A percentile compares a stretch with the other conserved stretches of the same genome.
These are phyloP conservation scores for Crematogaster levior DNA, from an alignment of 2,888 invertebrate species.

Conservation along the genomic window DNA sequence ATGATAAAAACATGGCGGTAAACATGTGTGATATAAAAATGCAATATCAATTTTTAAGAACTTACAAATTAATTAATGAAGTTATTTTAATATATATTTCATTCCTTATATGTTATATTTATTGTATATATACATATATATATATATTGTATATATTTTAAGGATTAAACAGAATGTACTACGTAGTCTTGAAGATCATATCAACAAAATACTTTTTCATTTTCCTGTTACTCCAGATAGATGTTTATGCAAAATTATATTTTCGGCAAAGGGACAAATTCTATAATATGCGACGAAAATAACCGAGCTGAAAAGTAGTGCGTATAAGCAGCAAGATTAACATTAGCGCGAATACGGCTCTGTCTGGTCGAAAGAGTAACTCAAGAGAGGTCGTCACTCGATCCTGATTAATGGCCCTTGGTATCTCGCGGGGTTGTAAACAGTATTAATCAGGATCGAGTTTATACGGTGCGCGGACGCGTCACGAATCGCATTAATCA, in stretches of 20 bases:
- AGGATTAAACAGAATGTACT: neutral
- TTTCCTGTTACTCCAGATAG: neutral
- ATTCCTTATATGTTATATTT: too few relatives aligned
- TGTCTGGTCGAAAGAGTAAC: conserved; percentile 55
- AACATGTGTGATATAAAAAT: too few relatives aligned
- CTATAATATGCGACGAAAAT: conserved; percentile 11
- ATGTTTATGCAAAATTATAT: neutral
- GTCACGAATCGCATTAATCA: conserved; percentile 77
- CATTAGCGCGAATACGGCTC: conserved; percentile 31
- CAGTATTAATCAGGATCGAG: conserved; percentile 81
- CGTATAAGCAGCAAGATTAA: conserved; percentile 21
- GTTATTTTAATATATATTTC: neutral
- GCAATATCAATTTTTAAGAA: neutral
- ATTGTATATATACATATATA: too few relatives aligned
- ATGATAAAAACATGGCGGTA: neutral
- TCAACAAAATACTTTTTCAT: neutral
- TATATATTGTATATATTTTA: neutral
- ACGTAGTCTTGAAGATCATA: neutral
- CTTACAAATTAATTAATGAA: neutral
- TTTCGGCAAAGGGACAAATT: neutral
- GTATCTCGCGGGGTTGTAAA: conserved; percentile 75
- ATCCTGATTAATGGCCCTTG: conserved; percentile 78
- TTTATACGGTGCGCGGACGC: conserved; percentile 72
- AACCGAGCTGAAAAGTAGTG: conserved; percentile 3
- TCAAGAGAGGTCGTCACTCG: conserved; percentile 75